Base-by-base conservation (phyloP, 2,797 vertebrate genomes). In the Gambelia wislizenii region DNA sequence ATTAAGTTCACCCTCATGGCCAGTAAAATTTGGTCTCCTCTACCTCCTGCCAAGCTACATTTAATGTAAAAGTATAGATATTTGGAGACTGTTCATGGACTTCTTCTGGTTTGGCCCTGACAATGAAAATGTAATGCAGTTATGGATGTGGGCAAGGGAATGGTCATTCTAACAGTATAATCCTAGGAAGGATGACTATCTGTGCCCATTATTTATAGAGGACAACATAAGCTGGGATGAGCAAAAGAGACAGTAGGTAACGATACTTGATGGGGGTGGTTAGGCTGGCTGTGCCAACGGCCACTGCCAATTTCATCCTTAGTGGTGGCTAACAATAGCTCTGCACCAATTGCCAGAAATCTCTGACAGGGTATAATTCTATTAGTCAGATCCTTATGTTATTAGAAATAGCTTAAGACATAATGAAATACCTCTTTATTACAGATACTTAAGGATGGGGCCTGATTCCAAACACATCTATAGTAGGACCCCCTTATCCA, bases 141-240 rank as follows among this genome's bases (percentile, higher is more conserved):
- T n/a, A 33, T 79, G 4, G 22, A 56, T 18, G 72, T 70, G 22
- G 42, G 39, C 10, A 84, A 59, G 59, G 72, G 33, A 89, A 83
- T 39, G 36, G 49, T 89, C 70, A 22, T 74, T 82, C 44, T 22
- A 75, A 33, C n/a, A 49, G 44, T 47, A 44, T 47, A 64, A 42
- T 47, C 33, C 56, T 83, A 78, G 59, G 81, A 70, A 89, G 20
- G 9, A 64, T 61, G 83, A 64, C 77, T 75, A 52, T 54, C 36
- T 39, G 39, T 67, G n/a, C 20, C 76, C 75, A 80, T 79, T 67
- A 67, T 49, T 59, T 79, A 59, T 25, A 87, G 56, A 81, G 54
- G 84, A 80, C 67, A 87, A 47, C 64, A 87, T 33, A 88, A 75
- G 83, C 59, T 67, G 56, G 47, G 47, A 77, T 61, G 36, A 87